A percentile compares a stretch with the other conserved stretches of the same genome.
Conservation (phyloP, 2,888 invertebrate species). For the Oligia strigilis region DNA sequence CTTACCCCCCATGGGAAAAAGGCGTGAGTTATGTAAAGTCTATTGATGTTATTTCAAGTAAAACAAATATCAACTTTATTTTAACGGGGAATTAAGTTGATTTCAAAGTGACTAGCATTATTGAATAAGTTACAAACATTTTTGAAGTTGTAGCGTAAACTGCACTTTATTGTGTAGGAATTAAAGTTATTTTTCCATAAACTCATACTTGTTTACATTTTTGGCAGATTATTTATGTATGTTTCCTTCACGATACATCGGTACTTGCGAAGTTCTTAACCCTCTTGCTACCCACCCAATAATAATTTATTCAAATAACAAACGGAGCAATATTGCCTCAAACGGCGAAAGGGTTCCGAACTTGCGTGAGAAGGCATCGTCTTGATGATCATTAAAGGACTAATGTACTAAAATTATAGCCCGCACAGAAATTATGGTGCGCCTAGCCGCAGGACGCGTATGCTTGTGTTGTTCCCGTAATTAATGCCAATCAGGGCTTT, state of each 20-base stretch:
- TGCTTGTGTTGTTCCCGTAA: slow-evolving; percentile 27
- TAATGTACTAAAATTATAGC: slow-evolving; percentile 58
- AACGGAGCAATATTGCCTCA: slow-evolving; percentile 23
- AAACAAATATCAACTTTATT: too few relatives aligned
- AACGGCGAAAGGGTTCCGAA: slow-evolving; percentile 48
- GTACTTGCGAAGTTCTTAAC: slow-evolving; percentile 8
- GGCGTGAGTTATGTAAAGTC: neutral
- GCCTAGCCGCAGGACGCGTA: slow-evolving; percentile 14
- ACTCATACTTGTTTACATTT: too few relatives aligned
- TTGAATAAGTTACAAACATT: too few relatives aligned
- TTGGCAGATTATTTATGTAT: too few relatives aligned
- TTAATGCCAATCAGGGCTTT: slow-evolving; percentile 37
- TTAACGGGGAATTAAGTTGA: too few relatives aligned
- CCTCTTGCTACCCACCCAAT: neutral
- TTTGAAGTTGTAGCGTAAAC: too few relatives aligned
- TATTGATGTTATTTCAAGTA: too few relatives aligned
- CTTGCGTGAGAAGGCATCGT: slow-evolving; percentile 55
- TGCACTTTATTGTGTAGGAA: too few relatives aligned
- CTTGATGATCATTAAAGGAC: slow-evolving; percentile 52
- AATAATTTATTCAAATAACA: slow-evolving; percentile 46
- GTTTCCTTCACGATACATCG: neutral
- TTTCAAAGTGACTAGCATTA: too few relatives aligned
- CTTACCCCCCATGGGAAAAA: neutral
- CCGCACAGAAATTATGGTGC: slow-evolving; percentile 35
- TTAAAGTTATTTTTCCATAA: too few relatives aligned